These are phyloP conservation scores for Aporophyla lueneburgensis DNA, from an alignment of 2,888 invertebrate genomes.

Conservation along the genomic window DNA sequence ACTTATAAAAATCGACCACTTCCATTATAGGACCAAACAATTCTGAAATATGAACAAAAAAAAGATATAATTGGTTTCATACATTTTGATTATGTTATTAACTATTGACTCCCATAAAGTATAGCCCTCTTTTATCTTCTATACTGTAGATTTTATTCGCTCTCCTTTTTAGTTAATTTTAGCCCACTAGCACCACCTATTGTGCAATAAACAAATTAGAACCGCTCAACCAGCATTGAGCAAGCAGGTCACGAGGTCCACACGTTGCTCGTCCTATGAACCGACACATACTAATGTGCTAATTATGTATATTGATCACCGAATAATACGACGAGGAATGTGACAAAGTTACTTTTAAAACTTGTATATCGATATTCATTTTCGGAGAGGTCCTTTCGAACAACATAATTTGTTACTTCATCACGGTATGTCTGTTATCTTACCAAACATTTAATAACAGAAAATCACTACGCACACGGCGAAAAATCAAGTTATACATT, in stretches of 20 bases:
- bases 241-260: slow-evolving; percentile 43
- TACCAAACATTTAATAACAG: neutral
- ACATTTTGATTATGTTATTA: too few relatives aligned
- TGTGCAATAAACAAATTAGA: slow-evolving; percentile 29
- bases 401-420: neutral
- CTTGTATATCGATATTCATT: neutral
- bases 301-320: slow-evolving; percentile 52
- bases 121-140: too few relatives aligned
- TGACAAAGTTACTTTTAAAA: slow-evolving; percentile 28
- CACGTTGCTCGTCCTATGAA: slow-evolving; percentile 31
- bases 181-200: neutral
- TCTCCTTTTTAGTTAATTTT: neutral
- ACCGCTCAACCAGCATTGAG: slow-evolving; percentile 21
- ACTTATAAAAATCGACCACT: too few relatives aligned
- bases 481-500: too few relatives aligned
- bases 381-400: neutral
- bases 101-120: too few relatives aligned
- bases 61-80: too few relatives aligned
- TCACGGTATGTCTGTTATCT: neutral
- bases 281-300: slow-evolving; percentile 47
- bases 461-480: too few relatives aligned
- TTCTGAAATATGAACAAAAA: too few relatives aligned
- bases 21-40: too few relatives aligned
- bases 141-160: too few relatives aligned
- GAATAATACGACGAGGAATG: slow-evolving; percentile 25